These are phyloP conservation scores for Tiliacea citrago DNA, from an alignment of 2,888 invertebrate genomes.

Conservation along the genomic window DNA sequence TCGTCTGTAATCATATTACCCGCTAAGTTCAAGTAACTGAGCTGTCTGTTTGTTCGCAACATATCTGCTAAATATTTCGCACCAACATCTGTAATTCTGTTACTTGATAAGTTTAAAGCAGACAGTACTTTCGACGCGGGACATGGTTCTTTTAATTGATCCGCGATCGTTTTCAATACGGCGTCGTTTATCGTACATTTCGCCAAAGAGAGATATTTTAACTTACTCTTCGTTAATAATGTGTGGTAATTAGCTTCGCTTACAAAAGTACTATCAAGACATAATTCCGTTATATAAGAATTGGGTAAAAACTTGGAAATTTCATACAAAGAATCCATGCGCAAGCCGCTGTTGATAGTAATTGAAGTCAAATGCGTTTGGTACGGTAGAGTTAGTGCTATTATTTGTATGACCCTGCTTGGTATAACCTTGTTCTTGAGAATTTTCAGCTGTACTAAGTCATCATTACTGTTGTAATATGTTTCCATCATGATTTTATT, in stretches of 20 bases:
- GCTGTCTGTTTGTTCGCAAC: constrained; percentile 74
- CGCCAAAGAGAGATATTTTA: constrained; percentile 76
- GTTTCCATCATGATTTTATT: constrained; percentile 57
- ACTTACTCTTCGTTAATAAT: constrained; percentile 66
- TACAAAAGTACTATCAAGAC: constrained; percentile 73
- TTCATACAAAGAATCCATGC: constrained; percentile 71
- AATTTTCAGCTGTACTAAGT: constrained; percentile 74
- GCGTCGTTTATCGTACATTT: constrained; percentile 78
- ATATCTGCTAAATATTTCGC: constrained; percentile 70
- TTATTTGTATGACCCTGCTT: constrained; percentile 70
- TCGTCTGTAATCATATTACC: constrained; percentile 77
- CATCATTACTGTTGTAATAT: constrained; percentile 67
- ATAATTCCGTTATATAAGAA: constrained; percentile 76
- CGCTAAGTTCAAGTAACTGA: constrained; percentile 79
- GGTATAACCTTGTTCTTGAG: constrained; percentile 72
- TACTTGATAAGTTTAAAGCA: constrained; percentile 77
- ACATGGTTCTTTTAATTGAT: constrained; percentile 64
- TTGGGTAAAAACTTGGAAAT: constrained; percentile 71
- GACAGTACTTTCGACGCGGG: constrained; percentile 73
- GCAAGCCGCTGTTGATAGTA: constrained; percentile 71
- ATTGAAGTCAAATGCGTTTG: constrained; percentile 69
- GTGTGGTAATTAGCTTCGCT: constrained; percentile 74
- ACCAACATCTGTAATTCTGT: constrained; percentile 79
- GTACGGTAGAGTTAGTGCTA: constrained; percentile 73
- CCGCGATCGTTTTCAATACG: constrained; percentile 70